phyloP scores from a whole-genome alignment of 1,140 invertebrate species.

The Aphelenchoides avenae region DNA sequence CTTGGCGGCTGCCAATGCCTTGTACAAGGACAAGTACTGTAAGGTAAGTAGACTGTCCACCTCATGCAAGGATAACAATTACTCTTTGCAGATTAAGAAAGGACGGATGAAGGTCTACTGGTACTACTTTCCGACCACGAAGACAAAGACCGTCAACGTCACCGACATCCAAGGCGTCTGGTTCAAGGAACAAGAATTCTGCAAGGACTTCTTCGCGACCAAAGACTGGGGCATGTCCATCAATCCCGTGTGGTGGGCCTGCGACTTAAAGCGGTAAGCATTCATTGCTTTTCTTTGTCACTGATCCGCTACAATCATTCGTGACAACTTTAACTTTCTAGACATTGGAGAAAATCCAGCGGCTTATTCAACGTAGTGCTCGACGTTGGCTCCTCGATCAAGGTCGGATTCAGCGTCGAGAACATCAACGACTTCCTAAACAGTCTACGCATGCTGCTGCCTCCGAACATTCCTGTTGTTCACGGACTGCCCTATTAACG shows the following conservation, averaged over 20 bases:
- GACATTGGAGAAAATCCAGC: too few relatives aligned
- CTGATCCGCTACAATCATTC: not conserved
- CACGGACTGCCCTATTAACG: too few relatives aligned
- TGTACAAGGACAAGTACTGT: too few relatives aligned
- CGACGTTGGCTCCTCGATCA: slow-evolving; percentile 4
- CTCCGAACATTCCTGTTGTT: too few relatives aligned
- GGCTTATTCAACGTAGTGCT: slow-evolving; percentile 1
- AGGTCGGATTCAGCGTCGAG: slow-evolving; percentile 8
- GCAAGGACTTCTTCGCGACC: slow-evolving; percentile 11
- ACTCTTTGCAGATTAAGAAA: too few relatives aligned
- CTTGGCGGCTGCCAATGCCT: too few relatives aligned
- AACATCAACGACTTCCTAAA: slow-evolving; percentile 3
- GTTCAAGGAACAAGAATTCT: slow-evolving; percentile 13
- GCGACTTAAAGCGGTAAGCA: slow-evolving; percentile 5
- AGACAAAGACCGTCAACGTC: slow-evolving; percentile 2
- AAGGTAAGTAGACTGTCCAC: too few relatives aligned
- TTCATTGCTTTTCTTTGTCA: not conserved
- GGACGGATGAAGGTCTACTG: too few relatives aligned
- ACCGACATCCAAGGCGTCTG: slow-evolving; percentile 3
- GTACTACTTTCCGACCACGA: slow-evolving; percentile 15
- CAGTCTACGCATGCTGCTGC: not conserved
- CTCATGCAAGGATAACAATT: too few relatives aligned
- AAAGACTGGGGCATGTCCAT: slow-evolving; percentile 21
- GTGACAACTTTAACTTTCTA: too few relatives aligned
- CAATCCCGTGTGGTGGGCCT: slow-evolving; percentile 17